Percentiles rank a stretch among this genome's conserved stretches.
phyloP scores from a whole-genome alignment of 2,888 invertebrate species.

The Conus canariensis region DNA sequence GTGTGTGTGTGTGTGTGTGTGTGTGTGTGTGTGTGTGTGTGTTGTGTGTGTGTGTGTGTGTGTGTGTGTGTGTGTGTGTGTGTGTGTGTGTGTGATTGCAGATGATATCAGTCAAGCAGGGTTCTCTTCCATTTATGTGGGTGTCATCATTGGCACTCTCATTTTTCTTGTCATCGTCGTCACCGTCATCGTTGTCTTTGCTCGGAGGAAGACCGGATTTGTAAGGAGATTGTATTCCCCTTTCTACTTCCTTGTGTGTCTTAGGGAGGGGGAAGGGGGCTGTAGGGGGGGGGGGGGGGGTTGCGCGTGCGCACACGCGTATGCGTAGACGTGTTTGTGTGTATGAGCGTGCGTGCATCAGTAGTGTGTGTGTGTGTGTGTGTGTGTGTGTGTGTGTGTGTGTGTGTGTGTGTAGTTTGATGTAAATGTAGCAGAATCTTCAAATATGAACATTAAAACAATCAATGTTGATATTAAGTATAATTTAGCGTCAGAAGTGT shows the following conservation, averaged over 20 bases:
- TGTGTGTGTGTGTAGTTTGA: neutral
- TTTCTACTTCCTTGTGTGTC: neutral
- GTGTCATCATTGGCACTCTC: constrained; percentile 61
- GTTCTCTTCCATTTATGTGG: constrained; percentile 46
- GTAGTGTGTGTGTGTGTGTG: neutral
- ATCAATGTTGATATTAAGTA: no score
- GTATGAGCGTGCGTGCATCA: neutral
- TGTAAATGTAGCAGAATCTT: neutral
- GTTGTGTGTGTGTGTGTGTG: no score
- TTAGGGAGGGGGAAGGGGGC: no score
- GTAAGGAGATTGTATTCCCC: constrained; percentile 38
- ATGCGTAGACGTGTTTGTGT: neutral
- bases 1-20: neutral
- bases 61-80: no score
- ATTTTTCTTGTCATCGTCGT: constrained; percentile 55
- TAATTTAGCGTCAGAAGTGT: no score
- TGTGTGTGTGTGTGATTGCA: constrained; percentile 34
- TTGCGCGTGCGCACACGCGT: neutral
- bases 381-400: neutral
- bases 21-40: no score
- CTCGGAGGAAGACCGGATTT: constrained; percentile 45
- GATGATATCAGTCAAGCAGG: constrained; percentile 42
- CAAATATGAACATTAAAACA: no score
- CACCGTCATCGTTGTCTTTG: constrained; percentile 52
- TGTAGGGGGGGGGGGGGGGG: neutral